These are phyloP conservation scores for Oscheius sp. DNA, from an alignment of 2,888 invertebrate genomes.

Conservation along the genomic window DNA sequence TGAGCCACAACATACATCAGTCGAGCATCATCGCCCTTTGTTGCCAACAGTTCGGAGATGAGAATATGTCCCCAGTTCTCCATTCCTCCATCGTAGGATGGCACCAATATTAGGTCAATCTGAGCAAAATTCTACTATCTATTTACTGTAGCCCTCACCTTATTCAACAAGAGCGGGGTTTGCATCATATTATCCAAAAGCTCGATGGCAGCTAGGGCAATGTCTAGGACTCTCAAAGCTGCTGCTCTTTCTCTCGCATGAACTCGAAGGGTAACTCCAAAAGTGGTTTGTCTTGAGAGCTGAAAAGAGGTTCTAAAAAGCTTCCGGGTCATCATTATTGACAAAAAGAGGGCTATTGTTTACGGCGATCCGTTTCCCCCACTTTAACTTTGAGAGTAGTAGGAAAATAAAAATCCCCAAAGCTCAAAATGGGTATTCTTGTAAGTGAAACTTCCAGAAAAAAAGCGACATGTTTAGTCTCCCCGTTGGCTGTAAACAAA, in stretches of 20 bases:
- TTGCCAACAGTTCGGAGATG: conserved; percentile 42
- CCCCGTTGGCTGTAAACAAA: too few relatives aligned
- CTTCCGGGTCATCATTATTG: neutral
- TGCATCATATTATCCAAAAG: conserved; percentile 46
- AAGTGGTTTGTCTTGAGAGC: conserved; percentile 55
- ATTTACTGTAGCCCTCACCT: conserved; percentile 37
- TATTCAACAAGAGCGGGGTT: conserved; percentile 53
- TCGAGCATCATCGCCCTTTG: conserved; percentile 51
- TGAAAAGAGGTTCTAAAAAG: conserved; percentile 32
- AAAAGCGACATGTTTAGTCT: too few relatives aligned
- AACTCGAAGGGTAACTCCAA: conserved; percentile 54
- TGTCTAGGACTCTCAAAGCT: conserved; percentile 46
- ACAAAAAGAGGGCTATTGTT: too few relatives aligned
- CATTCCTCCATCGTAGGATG: conserved; percentile 57
- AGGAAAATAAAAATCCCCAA: too few relatives aligned
- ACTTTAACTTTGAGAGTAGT: too few relatives aligned
- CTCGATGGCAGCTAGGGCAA: conserved; percentile 51
- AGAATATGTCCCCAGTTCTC: conserved; percentile 59
- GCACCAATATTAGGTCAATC: conserved; percentile 53
- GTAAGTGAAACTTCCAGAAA: too few relatives aligned
- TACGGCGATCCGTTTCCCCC: too few relatives aligned
- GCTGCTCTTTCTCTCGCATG: conserved; percentile 33
- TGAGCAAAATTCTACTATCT: conserved; percentile 25
- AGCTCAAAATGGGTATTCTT: too few relatives aligned
- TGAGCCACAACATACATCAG: conserved; percentile 52